Base-by-base conservation (phyloP, 1,140 invertebrate genomes). In the Acromyrmex charruanus region DNA sequence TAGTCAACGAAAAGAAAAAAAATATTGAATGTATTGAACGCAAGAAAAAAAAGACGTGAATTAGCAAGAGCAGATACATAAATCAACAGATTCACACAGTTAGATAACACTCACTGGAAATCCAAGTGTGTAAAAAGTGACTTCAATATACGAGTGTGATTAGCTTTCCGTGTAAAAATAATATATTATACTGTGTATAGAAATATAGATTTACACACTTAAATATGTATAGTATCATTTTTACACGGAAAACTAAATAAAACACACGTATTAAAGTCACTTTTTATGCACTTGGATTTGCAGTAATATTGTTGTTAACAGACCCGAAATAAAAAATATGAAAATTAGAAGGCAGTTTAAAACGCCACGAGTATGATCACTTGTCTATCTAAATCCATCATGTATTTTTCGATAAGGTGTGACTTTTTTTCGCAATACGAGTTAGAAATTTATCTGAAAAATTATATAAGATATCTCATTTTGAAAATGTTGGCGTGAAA, bases 401-500 rank as follows among this genome's bases (percentile, higher is more conserved):
- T 5, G 6, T 12, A 28, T 7, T 18, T 63, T 28, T 44, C 10
- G 10, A 77, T 2, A 12, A 65, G 16, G 31, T 16, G 16, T 2
- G 12, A 65, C 59, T n/a, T 61, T 63, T 18, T 58, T 14, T 35
- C 18, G 35, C 74, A 25, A 59, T 2, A 0, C 35, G 5, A 25
- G 3, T 49, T 39, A 49, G 49, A 44, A 18, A 77, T 77, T 77
- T 77, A 28, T 44, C 25, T 63, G 16, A 77, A 10, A 31, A 75
- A 74, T 31, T 16, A 55, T 58, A 28, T 31, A 39, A 28, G 16
- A 63, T 49, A 63, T 44, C 10, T 77, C 25, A 77, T 49, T 77
- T 44, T 10, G 31, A 77, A n/a, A 25, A 10, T 9, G 31, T 68
- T 44, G 14, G 53, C 28, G 31, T 18, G 25, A 65, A 5, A 79